Base-by-base conservation (phyloP, 2,797 vertebrate genomes). In the Arrhamphus sclerolepis region DNA sequence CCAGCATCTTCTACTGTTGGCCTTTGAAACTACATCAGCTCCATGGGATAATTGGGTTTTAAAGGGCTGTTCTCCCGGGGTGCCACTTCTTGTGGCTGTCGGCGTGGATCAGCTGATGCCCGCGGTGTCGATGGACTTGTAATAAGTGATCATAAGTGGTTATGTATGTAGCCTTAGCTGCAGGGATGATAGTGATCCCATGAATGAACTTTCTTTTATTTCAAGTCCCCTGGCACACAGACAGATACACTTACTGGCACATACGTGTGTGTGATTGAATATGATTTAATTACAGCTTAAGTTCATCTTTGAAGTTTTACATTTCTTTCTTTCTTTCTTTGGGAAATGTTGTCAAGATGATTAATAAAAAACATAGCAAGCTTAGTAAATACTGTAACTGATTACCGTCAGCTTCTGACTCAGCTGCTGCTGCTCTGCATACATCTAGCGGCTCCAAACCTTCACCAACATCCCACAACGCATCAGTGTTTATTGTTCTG, bases 1-100 rank as follows among this genome's bases (percentile, higher is more conserved):
- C 81, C 72, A 82, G 62, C 81, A 89, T 91, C 88, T 90, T 89
- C 83, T 84, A 83, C 86, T 69, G 83, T 84, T 84, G 77, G 84
- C 77, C 82, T 88, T 87, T 86, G 75, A 86, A 87, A 87, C 59
- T 71, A 81, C 85, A 84, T 74, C 39, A 80, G 79, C 87, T 90
- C 75, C 79, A 70, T 10, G 9, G 72, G 71, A 81, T 92, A 89
- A 89, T 89, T 89, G 86, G 74, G 70, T 90, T 88, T 90, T 83
- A 89, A 87, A 87, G 81, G 75, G 60, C 72, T 70, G 80, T 89
- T 81, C 88, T 90, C 81, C 66, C 21, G n/a, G 81, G 82, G 84
- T 85, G 42, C 78, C 61, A 69, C 77, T 72, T 62, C 69, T 76
- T 60, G 70, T 85, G 82, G 75, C 80, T 78, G 77, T 76, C 55